A percentile compares a stretch with the other conserved stretches of the same genome.
Evolutionary conservation across 2,113 vertebrate species (phyloP).

Genomic region (Pelecanus crispus): DNA sequence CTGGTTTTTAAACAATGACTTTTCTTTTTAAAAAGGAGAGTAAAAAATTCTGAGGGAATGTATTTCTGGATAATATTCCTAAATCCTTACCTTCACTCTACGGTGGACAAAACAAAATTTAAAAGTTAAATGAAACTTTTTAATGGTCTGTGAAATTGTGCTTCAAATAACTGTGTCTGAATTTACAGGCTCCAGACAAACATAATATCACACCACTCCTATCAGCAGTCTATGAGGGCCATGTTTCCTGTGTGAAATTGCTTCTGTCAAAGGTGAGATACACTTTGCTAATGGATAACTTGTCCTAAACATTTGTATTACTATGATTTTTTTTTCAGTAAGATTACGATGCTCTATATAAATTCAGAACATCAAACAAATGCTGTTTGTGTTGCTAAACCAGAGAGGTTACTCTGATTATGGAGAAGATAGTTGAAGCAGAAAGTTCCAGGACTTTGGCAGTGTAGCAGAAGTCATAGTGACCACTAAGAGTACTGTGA

Average conservation of each 20-base stretch:
- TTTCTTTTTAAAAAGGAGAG: not conserved
- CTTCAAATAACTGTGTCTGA: constrained; percentile 14
- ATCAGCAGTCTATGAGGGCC: constrained; percentile 87
- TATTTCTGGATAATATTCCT: not conserved
- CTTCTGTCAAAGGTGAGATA: constrained; percentile 91
- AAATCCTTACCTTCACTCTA: not conserved
- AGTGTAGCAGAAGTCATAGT: not conserved
- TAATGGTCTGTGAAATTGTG: not conserved
- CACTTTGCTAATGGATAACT: no score
- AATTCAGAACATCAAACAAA: not conserved
- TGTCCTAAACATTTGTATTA: no score
- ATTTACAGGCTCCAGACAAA: constrained; percentile 88
- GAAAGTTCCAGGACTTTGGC: not conserved
- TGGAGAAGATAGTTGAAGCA: not conserved
- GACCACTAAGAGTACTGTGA: not conserved
- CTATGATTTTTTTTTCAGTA: not conserved
- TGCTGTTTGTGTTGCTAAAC: not conserved
- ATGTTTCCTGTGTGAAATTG: constrained; percentile 86
- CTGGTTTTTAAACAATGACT: not conserved
- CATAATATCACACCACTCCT: constrained; percentile 91
- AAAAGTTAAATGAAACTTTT: not conserved
- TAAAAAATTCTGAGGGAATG: not conserved
- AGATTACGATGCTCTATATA: not conserved
- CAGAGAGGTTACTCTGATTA: not conserved
- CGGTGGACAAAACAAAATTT: not conserved